These are phyloP conservation scores for Polyploca ridens DNA, from an alignment of 2,888 invertebrate species.

Conservation along the genomic window DNA sequence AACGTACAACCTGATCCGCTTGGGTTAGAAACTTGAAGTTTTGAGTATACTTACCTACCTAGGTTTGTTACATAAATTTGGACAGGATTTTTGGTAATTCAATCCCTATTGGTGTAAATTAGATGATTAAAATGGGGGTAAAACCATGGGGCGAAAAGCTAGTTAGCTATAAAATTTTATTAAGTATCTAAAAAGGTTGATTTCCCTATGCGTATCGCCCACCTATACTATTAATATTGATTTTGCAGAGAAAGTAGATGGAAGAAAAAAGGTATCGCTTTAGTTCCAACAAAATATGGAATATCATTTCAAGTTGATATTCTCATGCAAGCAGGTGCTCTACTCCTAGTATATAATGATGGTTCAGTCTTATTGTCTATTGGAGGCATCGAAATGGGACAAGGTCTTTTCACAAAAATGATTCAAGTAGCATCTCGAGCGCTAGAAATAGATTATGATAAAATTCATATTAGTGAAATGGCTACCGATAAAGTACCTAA, in stretches of 20 bases:
- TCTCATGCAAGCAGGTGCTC: conserved; percentile 91
- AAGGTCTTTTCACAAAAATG: conserved; percentile 95
- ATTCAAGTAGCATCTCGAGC: conserved; percentile 90
- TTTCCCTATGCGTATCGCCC: not conserved
- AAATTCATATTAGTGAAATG: conserved; percentile 90
- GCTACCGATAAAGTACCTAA: conserved; percentile 93
- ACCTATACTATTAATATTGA: conserved; percentile 1
- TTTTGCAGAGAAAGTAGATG: conserved; percentile 86
- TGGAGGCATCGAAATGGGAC: conserved; percentile 96
- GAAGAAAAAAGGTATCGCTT: conserved; percentile 90
- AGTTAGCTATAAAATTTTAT: too few relatives aligned
- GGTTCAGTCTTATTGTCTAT: conserved; percentile 92
- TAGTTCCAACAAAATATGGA: conserved; percentile 91
- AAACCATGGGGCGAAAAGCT: too few relatives aligned
- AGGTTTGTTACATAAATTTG: too few relatives aligned
- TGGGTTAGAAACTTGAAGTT: too few relatives aligned
- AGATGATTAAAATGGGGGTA: too few relatives aligned
- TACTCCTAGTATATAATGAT: conserved; percentile 90
- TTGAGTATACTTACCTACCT: too few relatives aligned
- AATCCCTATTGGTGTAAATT: too few relatives aligned
- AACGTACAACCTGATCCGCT: too few relatives aligned
- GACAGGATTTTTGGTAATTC: too few relatives aligned
- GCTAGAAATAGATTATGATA: conserved; percentile 85
- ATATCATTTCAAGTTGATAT: conserved; percentile 88
- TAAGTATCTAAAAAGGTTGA: too few relatives aligned